Base-by-base conservation (phyloP, 2,797 vertebrate genomes). In the Lerista edwardsae region DNA sequence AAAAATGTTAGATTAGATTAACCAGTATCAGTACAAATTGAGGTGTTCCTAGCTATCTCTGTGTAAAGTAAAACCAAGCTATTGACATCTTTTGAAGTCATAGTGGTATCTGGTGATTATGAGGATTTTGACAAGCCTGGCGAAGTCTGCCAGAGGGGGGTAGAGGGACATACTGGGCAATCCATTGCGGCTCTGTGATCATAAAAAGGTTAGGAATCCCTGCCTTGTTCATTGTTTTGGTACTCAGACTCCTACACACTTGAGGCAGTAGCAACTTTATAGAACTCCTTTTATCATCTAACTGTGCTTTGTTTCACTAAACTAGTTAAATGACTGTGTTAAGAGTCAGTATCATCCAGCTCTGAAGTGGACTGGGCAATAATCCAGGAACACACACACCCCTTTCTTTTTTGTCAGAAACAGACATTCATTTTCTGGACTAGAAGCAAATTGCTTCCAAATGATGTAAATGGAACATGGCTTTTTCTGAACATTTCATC, bases 401-500 rank as follows among this genome's bases (percentile, higher is more conserved):
- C 29, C 14, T 6, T 41, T 5, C 57, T 27, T 41, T 80, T 91
- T 84, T 89, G 87, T 91, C 89, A 90, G 72, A 91, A 89, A 89
- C 90, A 93, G 87, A 86, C 87, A 89, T 91, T 91, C 84, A 72
- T 87, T 90, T 89, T 90, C 88, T 86, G 55, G 80, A 87, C 79
- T 89, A 84, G 86, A 89, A 91, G 91, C 91, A 93, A 92, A 94
- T 94, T 91, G 76, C 90, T 94, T 94, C 94, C 93, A 94, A 94
- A 94, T 94, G 91, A 85, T 92, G 85, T 84, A 89, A 91, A 92
- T 82, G 64, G 88, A 89, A 89, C 81, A 89, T 86, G 68, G 14
- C 71, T 89, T 88, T 79, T 72, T 9, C 86, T 90, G 80, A 84
- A 0, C 0, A 65, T 82, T 92, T 89, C 86, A 91, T 93, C 90